Percentiles rank a stretch among this genome's conserved stretches.
phyloP scores from a whole-genome alignment of 2,113 vertebrate species.

The Proterorhinus semilunaris region DNA sequence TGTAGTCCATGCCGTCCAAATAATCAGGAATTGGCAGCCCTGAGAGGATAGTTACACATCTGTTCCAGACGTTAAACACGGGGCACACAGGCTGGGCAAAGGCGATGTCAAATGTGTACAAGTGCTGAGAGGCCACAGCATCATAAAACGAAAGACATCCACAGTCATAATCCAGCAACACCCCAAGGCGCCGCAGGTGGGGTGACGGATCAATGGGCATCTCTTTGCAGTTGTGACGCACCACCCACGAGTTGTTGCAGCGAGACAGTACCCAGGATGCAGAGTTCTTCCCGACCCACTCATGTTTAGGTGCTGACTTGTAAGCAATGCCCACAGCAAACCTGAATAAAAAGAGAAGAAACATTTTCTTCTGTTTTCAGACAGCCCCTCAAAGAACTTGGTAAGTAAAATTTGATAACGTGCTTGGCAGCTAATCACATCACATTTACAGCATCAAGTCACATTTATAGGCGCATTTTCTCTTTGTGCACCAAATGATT shows the following conservation, averaged over 20 bases:
- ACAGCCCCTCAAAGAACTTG: no score
- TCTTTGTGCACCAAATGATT: no score
- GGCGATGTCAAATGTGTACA: slow-evolving; percentile 91
- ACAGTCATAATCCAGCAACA: slow-evolving; percentile 94
- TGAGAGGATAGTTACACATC: slow-evolving; percentile 93
- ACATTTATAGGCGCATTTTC: no score
- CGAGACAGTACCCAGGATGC: slow-evolving; percentile 95
- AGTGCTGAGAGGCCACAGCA: slow-evolving; percentile 90
- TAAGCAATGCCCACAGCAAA: slow-evolving; percentile 96
- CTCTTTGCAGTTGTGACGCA: slow-evolving; percentile 94
- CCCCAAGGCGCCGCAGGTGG: slow-evolving; percentile 88
- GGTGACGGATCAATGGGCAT: slow-evolving; percentile 89
- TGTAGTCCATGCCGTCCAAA: slow-evolving; percentile 87
- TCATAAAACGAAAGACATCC: slow-evolving; percentile 95
- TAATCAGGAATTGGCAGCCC: slow-evolving; percentile 97
- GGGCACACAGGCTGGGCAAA: slow-evolving; percentile 95
- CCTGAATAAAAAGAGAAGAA: slow-evolving; percentile 71
- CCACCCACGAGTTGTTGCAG: slow-evolving; percentile 94
- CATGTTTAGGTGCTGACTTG: slow-evolving; percentile 93
- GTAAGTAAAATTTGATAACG: no score
- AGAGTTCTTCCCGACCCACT: slow-evolving; percentile 96
- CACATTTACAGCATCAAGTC: neutral
- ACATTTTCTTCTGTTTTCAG: neutral
- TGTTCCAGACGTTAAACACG: slow-evolving; percentile 97
- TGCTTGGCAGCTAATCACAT: neutral